Evolutionary conservation across 2,797 vertebrate species (phyloP).

Genomic region (Anomalospiza imberbis): DNA sequence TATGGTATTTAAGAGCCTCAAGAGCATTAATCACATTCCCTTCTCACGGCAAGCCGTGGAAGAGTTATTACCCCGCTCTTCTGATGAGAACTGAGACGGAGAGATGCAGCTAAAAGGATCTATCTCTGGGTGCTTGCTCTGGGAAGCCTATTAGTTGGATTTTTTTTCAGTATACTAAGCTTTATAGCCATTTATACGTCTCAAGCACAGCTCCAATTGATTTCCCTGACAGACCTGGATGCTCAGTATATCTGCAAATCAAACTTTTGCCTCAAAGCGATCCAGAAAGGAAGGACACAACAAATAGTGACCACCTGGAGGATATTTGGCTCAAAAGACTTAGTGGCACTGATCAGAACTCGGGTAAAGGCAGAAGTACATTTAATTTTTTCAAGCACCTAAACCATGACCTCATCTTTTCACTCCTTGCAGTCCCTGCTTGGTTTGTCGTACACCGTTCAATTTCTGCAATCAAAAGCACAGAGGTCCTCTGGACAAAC

Average conservation of each 20-base stretch:
- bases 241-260: not conserved
- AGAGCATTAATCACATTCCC: not conserved
- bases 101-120: constrained; percentile 27
- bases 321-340: not conserved
- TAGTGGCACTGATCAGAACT: not conserved
- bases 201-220: not conserved
- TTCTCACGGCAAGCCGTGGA: not conserved
- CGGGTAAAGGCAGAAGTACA: not conserved
- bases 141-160: not conserved
- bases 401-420: not conserved
- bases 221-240: not conserved
- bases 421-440: not conserved
- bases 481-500: constrained; percentile 6
- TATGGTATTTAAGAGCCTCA: not conserved
- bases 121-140: not conserved
- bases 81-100: not conserved
- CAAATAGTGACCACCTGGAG: not conserved
- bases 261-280: not conserved
- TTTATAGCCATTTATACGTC: not conserved
- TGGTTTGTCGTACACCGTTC: accelerated
- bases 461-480: not conserved
- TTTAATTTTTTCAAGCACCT: not conserved
- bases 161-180: not conserved
- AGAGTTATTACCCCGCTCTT: not conserved
- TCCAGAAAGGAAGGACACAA: not conserved